Evolutionary conservation across 1,140 invertebrate genomes (phyloP).

Genomic region (Ladona fulva): DNA sequence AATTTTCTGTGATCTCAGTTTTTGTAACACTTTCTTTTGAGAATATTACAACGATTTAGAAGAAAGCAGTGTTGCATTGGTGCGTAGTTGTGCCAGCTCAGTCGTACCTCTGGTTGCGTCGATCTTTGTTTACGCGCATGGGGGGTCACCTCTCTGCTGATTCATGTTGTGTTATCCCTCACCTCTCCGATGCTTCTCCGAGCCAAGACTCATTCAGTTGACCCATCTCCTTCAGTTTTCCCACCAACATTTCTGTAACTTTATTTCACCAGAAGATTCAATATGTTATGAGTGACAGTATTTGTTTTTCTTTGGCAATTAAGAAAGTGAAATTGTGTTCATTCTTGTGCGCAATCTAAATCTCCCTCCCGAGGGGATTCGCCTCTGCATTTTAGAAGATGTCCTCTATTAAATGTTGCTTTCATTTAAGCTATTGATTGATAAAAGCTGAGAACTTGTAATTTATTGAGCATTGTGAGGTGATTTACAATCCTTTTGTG

Average conservation of each 20-base stretch:
- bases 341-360: neutral
- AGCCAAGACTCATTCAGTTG: no score
- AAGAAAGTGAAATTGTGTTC: neutral
- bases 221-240: no score
- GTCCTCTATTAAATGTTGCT: neutral
- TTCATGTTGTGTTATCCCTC: neutral
- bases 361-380: neutral
- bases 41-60: neutral
- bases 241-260: neutral
- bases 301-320: neutral
- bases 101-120: neutral
- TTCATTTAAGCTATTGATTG: neutral
- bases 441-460: neutral
- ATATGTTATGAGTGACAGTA: no score
- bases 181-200: no score
- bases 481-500: neutral
- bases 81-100: neutral
- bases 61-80: neutral
- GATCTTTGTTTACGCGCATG: neutral
- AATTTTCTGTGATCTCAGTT: constrained; percentile 10
- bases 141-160: neutral
- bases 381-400: constrained; percentile 3
- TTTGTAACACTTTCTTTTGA: neutral
- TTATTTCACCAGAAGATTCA: no score
- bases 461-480: neutral